These are phyloP conservation scores for Nephrotoma guestfalica DNA, from an alignment of 2,888 invertebrate genomes.

Conservation along the genomic window DNA sequence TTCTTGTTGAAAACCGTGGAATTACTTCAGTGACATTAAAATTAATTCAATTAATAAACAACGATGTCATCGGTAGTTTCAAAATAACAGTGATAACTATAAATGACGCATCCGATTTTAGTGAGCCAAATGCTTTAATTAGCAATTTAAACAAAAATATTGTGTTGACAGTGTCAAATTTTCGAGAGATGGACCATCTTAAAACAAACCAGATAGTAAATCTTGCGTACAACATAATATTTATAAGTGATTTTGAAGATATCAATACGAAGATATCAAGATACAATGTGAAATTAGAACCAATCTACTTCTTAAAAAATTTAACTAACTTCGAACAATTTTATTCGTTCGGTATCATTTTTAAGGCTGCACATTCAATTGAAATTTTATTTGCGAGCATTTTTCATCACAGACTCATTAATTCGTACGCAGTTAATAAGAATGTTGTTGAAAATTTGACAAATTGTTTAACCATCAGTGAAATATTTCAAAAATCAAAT, in stretches of 20 bases:
- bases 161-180: neutral
- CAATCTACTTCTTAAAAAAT: neutral
- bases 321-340: neutral
- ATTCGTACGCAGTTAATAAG: neutral
- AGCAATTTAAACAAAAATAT: neutral
- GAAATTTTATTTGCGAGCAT: neutral
- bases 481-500: neutral
- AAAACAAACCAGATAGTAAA: neutral
- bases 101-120: neutral
- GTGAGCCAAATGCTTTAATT: neutral
- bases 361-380: neutral
- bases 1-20: too few relatives aligned
- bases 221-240: neutral
- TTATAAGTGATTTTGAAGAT: neutral
- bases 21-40: neutral
- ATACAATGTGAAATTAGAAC: neutral
- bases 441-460: neutral
- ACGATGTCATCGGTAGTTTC: neutral
- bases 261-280: too few relatives aligned
- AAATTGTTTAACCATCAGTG: neutral
- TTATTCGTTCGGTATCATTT: neutral
- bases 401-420: neutral
- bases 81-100: neutral
- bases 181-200: neutral
- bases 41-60: neutral